Base-by-base conservation (phyloP, 2,888 invertebrate species). In the Pollenia griseotomentosa region DNA sequence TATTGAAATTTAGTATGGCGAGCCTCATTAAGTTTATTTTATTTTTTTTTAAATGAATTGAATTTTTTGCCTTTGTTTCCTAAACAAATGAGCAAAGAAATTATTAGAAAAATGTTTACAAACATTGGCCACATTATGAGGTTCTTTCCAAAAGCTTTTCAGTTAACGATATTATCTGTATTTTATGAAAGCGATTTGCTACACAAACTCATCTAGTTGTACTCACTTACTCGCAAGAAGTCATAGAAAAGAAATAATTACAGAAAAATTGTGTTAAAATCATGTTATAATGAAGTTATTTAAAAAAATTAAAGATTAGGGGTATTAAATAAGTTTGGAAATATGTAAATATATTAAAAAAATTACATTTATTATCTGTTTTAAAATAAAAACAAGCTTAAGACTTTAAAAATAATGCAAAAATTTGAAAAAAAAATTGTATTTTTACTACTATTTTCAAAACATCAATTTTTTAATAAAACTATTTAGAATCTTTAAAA, bases 1-100 rank as follows among this genome's bases (percentile, higher is more conserved):
- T 46, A 55, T 80, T 46, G 9, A 48, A 73, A 66, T 73, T 23
- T 48, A 74, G 55, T 55, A 74, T 57, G 48, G 7, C 16, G 42
- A 42, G 66, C 51, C 74, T 82, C 82, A 74, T 82, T 82, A 82
- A 66, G 59, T 74, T 78, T 55, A 59, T 78, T 73, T 65, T 55
- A 33, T 33, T 46, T 77, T 57, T 83, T 73, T 65, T 23, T 3
- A 3, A 23, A 71, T 63, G 48, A 57, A 73, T 73, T 42, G n/a
- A 53, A 53, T n/a, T 14, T 44, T 65, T 11, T 44, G 33, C 33
- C 33, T 23, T 33, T 2, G 5, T 9, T 65, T 16, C 63, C 19
- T 46, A 14, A 11, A 19, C 2, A 68, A 78, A 63, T 55, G 23
- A 61, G 19, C 11, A 65, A 6, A 23, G 59, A 74, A 55, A 65